These are phyloP conservation scores for Chrysolophus pictus DNA, from an alignment of 2,797 vertebrate species.

Conservation along the genomic window DNA sequence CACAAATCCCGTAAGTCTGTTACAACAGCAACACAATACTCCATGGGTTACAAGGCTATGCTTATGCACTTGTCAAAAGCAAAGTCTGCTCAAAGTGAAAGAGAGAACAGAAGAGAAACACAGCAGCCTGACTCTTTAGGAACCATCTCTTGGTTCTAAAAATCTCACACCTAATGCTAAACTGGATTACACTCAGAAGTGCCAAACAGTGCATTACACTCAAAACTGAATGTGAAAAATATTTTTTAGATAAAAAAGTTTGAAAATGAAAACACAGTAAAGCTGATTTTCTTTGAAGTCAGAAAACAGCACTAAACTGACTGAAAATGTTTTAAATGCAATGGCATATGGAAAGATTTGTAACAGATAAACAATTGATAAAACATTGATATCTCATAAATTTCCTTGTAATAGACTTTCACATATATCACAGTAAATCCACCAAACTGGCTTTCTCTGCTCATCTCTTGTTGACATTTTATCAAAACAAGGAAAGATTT, in stretches of 20 bases:
- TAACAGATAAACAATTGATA: not conserved
- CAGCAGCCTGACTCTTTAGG: not conserved
- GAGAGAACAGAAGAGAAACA: not conserved
- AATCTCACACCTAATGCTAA: not conserved
- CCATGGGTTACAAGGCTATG: not conserved
- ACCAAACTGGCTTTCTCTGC: not conserved
- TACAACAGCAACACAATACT: constrained; percentile 2
- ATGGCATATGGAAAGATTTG: not conserved
- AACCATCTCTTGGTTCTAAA: not conserved
- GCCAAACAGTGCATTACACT: not conserved
- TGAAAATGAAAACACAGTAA: not conserved
- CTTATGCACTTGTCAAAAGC: constrained; percentile 29
- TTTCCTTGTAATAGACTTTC: not conserved
- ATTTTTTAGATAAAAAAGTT: not conserved
- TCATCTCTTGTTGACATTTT: not conserved
- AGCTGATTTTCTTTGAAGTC: not conserved
- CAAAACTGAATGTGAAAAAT: not conserved
- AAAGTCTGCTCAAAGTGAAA: constrained; percentile 3
- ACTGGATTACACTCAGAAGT: not conserved
- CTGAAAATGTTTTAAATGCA: not conserved
- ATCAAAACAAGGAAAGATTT: not conserved
- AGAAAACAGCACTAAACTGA: not conserved
- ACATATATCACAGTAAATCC: not conserved
- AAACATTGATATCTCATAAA: not conserved
- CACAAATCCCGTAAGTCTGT: constrained; percentile 22